phyloP scores from a whole-genome alignment of 2,113 vertebrate genomes.

The Sula dactylatra region DNA sequence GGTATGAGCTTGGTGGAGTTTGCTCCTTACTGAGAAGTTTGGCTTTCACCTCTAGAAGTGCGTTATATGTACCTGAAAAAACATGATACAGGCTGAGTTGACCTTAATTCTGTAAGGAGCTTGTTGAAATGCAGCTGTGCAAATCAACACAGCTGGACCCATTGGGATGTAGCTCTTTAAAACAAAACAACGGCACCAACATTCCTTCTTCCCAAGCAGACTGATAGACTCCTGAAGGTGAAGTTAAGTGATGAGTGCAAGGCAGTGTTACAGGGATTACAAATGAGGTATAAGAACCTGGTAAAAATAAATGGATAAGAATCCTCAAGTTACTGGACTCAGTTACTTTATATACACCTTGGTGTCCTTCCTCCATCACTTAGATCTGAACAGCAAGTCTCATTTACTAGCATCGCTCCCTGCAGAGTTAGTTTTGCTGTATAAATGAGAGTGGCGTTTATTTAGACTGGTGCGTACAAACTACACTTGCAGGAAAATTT shows the following conservation, averaged over 20 bases:
- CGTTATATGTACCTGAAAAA: background rate
- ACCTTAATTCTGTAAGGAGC: background rate
- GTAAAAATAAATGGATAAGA: background rate
- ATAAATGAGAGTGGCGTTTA: background rate
- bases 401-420: background rate
- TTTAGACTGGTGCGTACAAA: background rate
- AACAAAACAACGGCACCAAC: background rate
- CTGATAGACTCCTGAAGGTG: background rate
- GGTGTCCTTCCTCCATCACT: background rate
- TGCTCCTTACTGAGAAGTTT: background rate
- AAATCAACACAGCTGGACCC: background rate
- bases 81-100: background rate
- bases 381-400: background rate
- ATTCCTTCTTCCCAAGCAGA: background rate
- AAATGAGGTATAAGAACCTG: background rate
- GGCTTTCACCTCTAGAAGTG: background rate
- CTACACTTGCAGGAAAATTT: background rate
- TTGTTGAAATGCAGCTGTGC: background rate
- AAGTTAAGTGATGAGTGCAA: background rate
- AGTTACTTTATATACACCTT: background rate
- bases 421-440: background rate
- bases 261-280: background rate
- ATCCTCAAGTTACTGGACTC: background rate
- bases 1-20: fast-evolving
- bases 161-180: background rate